Conservation (phyloP, 1,140 invertebrate genomes). For the Hyles euphorbiae region DNA sequence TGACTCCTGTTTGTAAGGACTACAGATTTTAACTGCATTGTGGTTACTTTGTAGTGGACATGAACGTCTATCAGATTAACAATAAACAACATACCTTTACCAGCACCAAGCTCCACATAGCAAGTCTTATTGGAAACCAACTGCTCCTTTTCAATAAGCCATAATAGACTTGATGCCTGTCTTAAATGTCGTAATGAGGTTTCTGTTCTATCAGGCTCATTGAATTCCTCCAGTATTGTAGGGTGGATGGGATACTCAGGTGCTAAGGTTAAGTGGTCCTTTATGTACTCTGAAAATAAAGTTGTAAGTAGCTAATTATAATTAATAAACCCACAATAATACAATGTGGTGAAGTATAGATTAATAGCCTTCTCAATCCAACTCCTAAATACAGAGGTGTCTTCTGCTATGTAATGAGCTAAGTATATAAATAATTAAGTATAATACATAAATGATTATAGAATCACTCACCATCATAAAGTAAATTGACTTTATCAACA, state of each 20-base stretch:
- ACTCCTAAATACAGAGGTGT: too few relatives aligned
- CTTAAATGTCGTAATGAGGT: slow-evolving; percentile 81
- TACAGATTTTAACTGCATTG: too few relatives aligned
- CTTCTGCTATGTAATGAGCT: too few relatives aligned
- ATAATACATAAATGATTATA: slow-evolving; percentile 6
- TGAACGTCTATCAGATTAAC: background rate
- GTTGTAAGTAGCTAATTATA: too few relatives aligned
- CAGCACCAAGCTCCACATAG: slow-evolving; percentile 91
- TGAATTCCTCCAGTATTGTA: slow-evolving; percentile 76
- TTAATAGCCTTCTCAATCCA: too few relatives aligned
- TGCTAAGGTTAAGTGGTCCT: slow-evolving; percentile 36
- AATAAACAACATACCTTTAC: slow-evolving; percentile 80
- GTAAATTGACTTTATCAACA: slow-evolving; percentile 54
- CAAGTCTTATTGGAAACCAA: slow-evolving; percentile 78
- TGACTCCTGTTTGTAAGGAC: too few relatives aligned
- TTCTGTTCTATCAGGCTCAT: slow-evolving; percentile 78
- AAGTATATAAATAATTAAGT: background rate
- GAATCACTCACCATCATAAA: slow-evolving; percentile 52
- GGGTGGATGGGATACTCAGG: slow-evolving; percentile 67
- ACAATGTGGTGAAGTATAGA: too few relatives aligned
- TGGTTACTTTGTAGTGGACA: too few relatives aligned
- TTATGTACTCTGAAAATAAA: slow-evolving; percentile 39
- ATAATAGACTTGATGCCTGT: slow-evolving; percentile 83
- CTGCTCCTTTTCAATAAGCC: slow-evolving; percentile 76
- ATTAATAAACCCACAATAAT: too few relatives aligned